These are phyloP conservation scores for Clarias gariepinus DNA, from an alignment of 2,113 vertebrate genomes.

Conservation along the genomic window DNA sequence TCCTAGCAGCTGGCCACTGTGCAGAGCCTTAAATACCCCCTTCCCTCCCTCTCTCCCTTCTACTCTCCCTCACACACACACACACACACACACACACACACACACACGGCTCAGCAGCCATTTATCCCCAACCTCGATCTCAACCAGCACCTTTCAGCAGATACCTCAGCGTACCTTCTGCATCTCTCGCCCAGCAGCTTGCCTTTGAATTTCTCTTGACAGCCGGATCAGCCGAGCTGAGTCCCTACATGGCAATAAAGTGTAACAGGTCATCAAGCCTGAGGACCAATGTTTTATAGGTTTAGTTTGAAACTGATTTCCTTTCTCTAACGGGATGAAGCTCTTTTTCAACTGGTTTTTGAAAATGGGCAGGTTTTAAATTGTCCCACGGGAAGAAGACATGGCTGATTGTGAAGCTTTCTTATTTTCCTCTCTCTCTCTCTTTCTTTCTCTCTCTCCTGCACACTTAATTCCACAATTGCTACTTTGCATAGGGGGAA, in stretches of 20 bases:
- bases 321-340: slow-evolving; percentile 17
- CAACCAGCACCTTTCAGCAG: slow-evolving; percentile 44
- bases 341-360: slow-evolving; percentile 33
- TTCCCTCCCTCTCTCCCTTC: background rate
- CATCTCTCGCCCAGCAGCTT: background rate
- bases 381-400: slow-evolving; percentile 12
- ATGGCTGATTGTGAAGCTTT: slow-evolving; percentile 35
- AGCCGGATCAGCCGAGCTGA: background rate
- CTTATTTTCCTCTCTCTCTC: background rate
- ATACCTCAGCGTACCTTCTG: slow-evolving; percentile 35
- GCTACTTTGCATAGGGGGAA: slow-evolving; percentile 32
- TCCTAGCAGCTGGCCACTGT: slow-evolving; percentile 41
- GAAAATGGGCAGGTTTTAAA: slow-evolving; percentile 16
- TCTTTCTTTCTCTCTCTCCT: background rate
- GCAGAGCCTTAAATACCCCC: slow-evolving; percentile 45
- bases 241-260: slow-evolving; percentile 46
- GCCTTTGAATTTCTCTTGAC: background rate
- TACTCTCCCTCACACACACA: background rate
- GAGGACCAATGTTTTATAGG: slow-evolving; percentile 48
- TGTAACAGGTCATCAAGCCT: slow-evolving; percentile 27
- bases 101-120: slow-evolving; percentile 13
- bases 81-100: background rate
- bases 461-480: slow-evolving; percentile 43
- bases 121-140: background rate
- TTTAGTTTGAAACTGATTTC: slow-evolving; percentile 28